Base-by-base conservation (phyloP, 1,140 invertebrate genomes). In the Galleria mellonella region DNA sequence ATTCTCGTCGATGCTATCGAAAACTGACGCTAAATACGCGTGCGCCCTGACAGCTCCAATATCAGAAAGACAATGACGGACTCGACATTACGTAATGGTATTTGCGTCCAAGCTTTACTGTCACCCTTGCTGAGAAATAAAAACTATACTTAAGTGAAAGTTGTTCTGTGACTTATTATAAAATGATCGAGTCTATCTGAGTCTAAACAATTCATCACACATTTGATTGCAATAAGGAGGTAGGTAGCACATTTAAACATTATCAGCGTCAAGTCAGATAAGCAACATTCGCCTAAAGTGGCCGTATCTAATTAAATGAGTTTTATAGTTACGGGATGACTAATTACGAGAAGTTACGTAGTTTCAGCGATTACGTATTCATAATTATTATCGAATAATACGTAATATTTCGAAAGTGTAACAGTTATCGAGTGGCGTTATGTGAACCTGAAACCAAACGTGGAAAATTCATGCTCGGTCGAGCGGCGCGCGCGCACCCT, bases 11-110 rank as follows among this genome's bases (percentile, higher is more conserved):
- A 84, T 84, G 71, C 52, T 82, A 84, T 84, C 81, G 49, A 69
- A 51, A 76, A 84, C 71, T 84, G 81, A 84, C 81, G 73, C 68
- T 84, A 84, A 84, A 84, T 83, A 79, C 74, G 68, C 71, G 59
- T 58, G 53, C 71, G 41, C 62, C 57, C 67, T 74, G 74, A 84
- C 78, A 84, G 64, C 63, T 70, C 61, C 69, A 74, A 78, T 83
- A 84, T 73, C 73, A 3, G 17, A 23, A 68, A 79, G 62, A 82
- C 81, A 83, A 84, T 84, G 78, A 84, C 72, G 72, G 68, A 68
- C 65, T 51, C 51, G 47, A 45, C 43, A 49, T 84, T 81, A 55
- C 68, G 71, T 67, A 79, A 82, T 55, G 61, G 63, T 61, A 69
- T 73, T 78, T 76, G 59, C 59, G 65, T 70, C 64, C 62, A 32